Conservation (phyloP, 2,113 vertebrate genomes). For the Solenodon paradoxus region DNA sequence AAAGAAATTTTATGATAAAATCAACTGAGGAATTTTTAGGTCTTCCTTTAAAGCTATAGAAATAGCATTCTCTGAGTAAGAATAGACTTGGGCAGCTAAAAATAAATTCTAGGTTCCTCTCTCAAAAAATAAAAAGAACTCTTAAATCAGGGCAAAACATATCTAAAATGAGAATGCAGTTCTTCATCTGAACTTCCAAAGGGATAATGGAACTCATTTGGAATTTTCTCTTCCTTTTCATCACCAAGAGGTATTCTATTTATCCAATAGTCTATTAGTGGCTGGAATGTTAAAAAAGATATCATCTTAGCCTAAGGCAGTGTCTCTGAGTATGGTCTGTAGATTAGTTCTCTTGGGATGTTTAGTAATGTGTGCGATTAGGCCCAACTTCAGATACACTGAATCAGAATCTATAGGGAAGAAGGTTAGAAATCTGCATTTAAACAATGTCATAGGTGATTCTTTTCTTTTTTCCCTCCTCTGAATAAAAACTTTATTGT, state of each 20-base stretch:
- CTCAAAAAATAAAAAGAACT: not conserved
- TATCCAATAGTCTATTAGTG: not conserved
- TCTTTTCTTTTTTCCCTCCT: not conserved
- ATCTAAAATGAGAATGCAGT: not conserved
- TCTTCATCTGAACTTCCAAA: not conserved
- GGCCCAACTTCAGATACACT: not conserved
- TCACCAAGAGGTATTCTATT: not conserved
- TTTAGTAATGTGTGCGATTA: not conserved
- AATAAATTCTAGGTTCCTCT: not conserved
- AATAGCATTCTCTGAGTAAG: not conserved
- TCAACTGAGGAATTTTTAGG: not conserved
- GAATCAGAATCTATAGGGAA: not conserved
- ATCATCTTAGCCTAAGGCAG: not conserved
- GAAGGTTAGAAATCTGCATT: not conserved
- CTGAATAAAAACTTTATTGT: too few species aligned
- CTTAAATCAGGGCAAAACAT: not conserved
- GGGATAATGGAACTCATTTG: not conserved
- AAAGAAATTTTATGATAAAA: not conserved
- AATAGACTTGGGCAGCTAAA: not conserved
- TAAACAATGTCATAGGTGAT: not conserved
- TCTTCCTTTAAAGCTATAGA: not conserved
- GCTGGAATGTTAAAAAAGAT: not conserved
- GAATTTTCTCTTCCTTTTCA: not conserved
- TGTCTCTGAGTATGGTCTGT: not conserved
- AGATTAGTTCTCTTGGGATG: not conserved